Conservation (phyloP, 2,113 vertebrate genomes). For the Mormyrus lacerda region DNA sequence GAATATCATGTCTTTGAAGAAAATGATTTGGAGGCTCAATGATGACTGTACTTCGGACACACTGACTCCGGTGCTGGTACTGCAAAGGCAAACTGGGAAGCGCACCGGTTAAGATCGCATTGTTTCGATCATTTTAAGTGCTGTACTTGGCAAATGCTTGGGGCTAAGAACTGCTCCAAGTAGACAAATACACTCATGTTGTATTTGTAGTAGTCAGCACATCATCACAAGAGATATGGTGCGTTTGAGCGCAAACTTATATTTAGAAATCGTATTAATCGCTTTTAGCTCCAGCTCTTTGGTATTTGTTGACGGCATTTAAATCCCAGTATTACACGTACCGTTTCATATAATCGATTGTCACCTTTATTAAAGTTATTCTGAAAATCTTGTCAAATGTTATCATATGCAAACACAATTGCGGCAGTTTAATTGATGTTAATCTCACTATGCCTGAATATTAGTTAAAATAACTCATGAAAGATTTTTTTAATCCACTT, state of each 20-base stretch:
- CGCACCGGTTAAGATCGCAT: neutral
- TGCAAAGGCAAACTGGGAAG: neutral
- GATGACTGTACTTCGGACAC: neutral
- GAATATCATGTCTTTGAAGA: neutral
- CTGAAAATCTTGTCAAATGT: neutral
- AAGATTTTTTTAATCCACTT: neutral
- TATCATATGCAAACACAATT: neutral
- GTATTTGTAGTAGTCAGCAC: neutral
- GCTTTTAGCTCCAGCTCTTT: neutral
- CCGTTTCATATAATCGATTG: neutral
- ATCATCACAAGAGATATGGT: too few species aligned
- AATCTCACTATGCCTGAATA: neutral
- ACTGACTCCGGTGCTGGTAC: neutral
- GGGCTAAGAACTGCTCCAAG: neutral
- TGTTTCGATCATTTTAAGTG: neutral
- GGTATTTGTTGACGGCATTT: neutral
- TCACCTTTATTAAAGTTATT: neutral
- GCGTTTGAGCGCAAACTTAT: neutral
- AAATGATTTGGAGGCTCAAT: neutral
- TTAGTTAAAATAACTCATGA: neutral
- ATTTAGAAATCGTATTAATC: neutral
- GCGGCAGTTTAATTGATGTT: neutral
- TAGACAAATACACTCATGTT: neutral
- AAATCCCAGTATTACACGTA: neutral
- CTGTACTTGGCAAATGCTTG: neutral